Base-by-base conservation (phyloP, 2,113 vertebrate genomes). In the Lasiurus cinereus region DNA sequence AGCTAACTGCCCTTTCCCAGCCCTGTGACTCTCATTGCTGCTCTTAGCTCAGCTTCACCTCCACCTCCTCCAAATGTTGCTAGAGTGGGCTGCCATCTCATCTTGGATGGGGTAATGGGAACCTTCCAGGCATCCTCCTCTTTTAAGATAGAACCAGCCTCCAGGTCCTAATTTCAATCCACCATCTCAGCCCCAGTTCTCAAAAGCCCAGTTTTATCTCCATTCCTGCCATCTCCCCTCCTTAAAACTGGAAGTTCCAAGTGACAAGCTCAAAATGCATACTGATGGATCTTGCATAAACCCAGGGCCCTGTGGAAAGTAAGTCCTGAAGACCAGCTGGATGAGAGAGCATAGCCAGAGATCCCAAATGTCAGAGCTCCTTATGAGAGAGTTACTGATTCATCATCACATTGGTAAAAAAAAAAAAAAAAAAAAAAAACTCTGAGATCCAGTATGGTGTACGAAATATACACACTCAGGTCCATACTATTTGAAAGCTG, bases 201-300 rank as follows among this genome's bases (percentile, higher is more conserved):
- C 89, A 59, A 24, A 54, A 77, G 33, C 59, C 54, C 70, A n/a
- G 5, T 48, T 56, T 31, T 24, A 3, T 69, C 69, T 90, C 50
- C 7, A 56, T 3, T 36, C 19, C 31, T 21, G 14, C 27, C 8
- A 46, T 24, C 33, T 2, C 29, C 31, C 33, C 21, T 64, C 39
- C 78, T 94, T 83, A 56, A 56, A 94, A 73, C n/a, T 46, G 24
- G 43, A 88, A 31, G 24, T 84, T 74, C 22, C 50, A 59, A 87
- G 52, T 79, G 39, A 83, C 46, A 91, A 90, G 24, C 31, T 52
- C 80, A 27, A 80, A 64, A 43, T 72, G 46, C n/a, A 1, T 50
- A 72, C 0, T 19, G 27, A 80, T 39, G n/a, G 31, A 70, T 9
- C 66, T 24, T 80, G 19, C 19, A 14, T 31, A 89, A 64, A 8